Evolutionary conservation across 1,140 invertebrate genomes (phyloP), one percentile per base, ranked within the genome.

Genomic region (Lepidotrigona ventralis): DNA sequence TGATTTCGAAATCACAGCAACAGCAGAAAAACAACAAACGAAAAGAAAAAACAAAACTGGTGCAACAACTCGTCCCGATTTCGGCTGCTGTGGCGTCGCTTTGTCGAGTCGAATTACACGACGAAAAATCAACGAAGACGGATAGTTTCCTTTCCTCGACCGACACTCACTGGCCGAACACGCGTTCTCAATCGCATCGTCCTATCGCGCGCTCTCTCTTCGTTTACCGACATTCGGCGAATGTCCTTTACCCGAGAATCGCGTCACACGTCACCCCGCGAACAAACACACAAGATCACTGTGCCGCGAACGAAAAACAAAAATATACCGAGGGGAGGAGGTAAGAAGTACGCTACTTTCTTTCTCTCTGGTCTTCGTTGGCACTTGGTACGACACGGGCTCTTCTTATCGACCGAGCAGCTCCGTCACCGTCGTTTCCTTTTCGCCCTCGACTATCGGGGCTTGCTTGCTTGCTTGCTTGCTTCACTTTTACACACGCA

Each of bases 101-200:
- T 66, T 29, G 33, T 17, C 17, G 21, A 21, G 29, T 8, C 39
- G 39, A 46, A 46, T n/a, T n/a, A 26, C 29, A 17, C 33, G n/a
- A 33, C 3, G 17, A 54, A n/a, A 82, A 58, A 77, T 83, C 81
- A 83, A 78, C 74, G 54, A 70, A 78, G 63, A 68, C 80, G 46
- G 70, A 83, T 70, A 83, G 81, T 83, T 83, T 78, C 75, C 23
- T 63, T 83, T 60, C 56, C 81, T 63, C 81, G 74, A 54, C 66
- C 75, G n/a, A 83, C 39, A 21, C 66, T 78, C 81, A 39, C 54
- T 5, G 46, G 26, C 6, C 54, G 66, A 39, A 54, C 66, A 23
- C 46, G 66, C 56, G 66, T 83, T 83, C 74, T 78, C 39, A 39
- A 76, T 70, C 66, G 81, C 81, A 83, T 78, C 54, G 74, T 83